Conservation (phyloP, 2,113 vertebrate species). For the Takifugu bimaculatus region DNA sequence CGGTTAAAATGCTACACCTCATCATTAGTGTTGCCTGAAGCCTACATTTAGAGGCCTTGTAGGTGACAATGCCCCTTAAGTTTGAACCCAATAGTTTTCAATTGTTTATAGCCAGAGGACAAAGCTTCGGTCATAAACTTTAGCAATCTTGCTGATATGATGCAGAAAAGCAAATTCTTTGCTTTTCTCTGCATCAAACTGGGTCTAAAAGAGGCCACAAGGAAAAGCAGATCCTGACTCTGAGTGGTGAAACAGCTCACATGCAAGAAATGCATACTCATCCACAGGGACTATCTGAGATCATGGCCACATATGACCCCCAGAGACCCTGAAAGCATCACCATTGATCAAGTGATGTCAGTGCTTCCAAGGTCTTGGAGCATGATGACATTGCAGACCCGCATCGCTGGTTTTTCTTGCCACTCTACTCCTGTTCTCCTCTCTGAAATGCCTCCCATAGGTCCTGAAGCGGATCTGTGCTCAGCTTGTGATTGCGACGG, state of each 20-base stretch:
- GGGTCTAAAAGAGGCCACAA: slow-evolving; percentile 17
- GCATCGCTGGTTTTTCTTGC: not conserved
- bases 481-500: not conserved
- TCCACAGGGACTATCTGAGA: slow-evolving; percentile 24
- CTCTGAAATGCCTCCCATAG: slow-evolving; percentile 25
- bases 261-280: slow-evolving; percentile 5
- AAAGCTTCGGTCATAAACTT: not conserved
- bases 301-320: slow-evolving; percentile 39
- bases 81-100: slow-evolving; percentile 27
- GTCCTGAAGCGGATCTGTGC: slow-evolving; percentile 13
- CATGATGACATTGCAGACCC: slow-evolving; percentile 31
- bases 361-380: slow-evolving; percentile 40
- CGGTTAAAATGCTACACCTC: too few species aligned
- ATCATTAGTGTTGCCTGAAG: not conserved
- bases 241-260: slow-evolving; percentile 22
- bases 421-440: slow-evolving; percentile 29
- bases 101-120: slow-evolving; percentile 24
- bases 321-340: slow-evolving; percentile 14
- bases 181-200: slow-evolving; percentile 18
- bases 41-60: slow-evolving; percentile 7
- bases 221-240: slow-evolving; percentile 9
- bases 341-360: slow-evolving; percentile 58
- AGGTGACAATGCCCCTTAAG: slow-evolving; percentile 15
- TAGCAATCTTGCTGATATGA: slow-evolving; percentile 2
- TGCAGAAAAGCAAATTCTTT: slow-evolving; percentile 22